Evolutionary conservation across 2,888 invertebrate species (phyloP).

Genomic region (Stenodema calcarata): DNA sequence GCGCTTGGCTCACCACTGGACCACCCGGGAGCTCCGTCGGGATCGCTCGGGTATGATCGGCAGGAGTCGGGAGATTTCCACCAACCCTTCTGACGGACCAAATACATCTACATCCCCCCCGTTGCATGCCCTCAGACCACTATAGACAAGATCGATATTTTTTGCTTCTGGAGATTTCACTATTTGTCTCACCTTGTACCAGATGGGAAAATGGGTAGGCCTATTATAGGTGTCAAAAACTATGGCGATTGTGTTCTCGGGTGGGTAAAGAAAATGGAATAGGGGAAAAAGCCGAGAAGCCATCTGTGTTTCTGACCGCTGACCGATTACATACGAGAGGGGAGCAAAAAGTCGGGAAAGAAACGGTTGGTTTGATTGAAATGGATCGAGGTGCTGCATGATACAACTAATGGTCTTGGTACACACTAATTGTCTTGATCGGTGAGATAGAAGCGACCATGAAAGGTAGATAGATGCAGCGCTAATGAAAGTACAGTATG

Average conservation of each 20-base stretch:
- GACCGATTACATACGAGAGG: neutral
- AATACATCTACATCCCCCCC: neutral
- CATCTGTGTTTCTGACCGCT: neutral
- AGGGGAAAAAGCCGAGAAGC: neutral
- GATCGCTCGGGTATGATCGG: constrained; percentile 1
- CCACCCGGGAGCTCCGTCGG: constrained; percentile 36
- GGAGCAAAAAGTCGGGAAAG: neutral
- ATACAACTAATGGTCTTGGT: neutral
- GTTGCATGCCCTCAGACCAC: neutral
- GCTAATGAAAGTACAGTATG: too few relatives aligned
- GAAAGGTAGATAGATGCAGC: neutral
- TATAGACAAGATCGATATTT: constrained; percentile 27
- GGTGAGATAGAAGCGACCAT: neutral
- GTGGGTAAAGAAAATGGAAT: neutral
- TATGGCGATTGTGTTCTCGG: neutral
- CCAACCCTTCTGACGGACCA: constrained; percentile 6
- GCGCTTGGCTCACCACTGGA: constrained; percentile 45
- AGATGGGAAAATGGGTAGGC: neutral
- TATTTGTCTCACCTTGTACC: constrained; percentile 20
- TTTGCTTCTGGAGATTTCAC: constrained; percentile 31
- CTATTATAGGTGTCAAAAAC: neutral
- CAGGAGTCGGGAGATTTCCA: neutral
- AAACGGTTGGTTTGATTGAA: neutral
- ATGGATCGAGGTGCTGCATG: neutral
- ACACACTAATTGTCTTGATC: neutral